Base-by-base conservation (phyloP, 2,113 vertebrate genomes). In the Hypomesus transpacificus region DNA sequence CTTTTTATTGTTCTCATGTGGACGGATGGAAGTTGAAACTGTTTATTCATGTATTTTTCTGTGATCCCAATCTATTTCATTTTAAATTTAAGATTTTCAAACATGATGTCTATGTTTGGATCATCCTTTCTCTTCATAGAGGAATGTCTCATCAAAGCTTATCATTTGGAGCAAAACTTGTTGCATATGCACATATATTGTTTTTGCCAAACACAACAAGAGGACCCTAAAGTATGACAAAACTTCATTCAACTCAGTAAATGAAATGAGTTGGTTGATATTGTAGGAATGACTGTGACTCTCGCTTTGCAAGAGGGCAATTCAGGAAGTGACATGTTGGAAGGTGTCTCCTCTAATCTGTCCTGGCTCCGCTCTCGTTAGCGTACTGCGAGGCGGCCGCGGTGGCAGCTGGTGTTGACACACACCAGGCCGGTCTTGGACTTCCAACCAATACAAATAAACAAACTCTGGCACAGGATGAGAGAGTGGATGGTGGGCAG, bases 51-150 rank as follows among this genome's bases (percentile, higher is more conserved):
- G 66, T 62, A 22, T 76, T 66, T 22, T 61, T 61, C 7, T 61
- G 4, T 28, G 18, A 58, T 18, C 51, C 46, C 53, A 57, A 34
- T 66, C 53, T 34, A n/a, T 68, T 57, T 68, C 24, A 59, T 54
- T 77, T 82, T 31, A 26, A 68, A 73, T 22, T 81, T 79, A 68
- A 74, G 69, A 74, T 74, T 81, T 74, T 71, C 63, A 62, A 75
- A 69, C 24, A 57, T n/a, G 52, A 81, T 74, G 80, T 81, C 72
- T 80, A 61, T 65, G 39, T 70, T 61, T 52, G 60, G 62, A 76
- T 62, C 28, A 71, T 14, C 39, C 39, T 73, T 21, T 74, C 68
- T 60, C 60, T 68, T 59, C 58, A 70, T 20, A 22, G n/a, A 54
- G 46, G 34, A 28, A 56, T 51, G 68, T 73, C 65, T 54, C 58